A percentile compares a stretch with the other conserved stretches of the same genome.
Evolutionary conservation across 2,888 invertebrate genomes (phyloP).

Genomic region (Oscheius sp.): DNA sequence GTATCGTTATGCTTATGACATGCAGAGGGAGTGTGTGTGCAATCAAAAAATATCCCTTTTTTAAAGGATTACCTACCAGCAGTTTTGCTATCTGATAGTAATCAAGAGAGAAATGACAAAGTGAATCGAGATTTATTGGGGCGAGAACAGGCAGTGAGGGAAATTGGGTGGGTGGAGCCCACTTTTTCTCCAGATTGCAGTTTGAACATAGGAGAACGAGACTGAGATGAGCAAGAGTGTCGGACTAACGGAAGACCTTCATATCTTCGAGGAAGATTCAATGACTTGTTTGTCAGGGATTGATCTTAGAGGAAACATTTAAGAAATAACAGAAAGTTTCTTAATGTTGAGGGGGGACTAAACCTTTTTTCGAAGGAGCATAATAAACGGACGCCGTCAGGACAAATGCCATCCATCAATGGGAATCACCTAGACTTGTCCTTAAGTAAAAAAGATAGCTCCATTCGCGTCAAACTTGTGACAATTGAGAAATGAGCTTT

Average conservation of each 20-base stretch:
- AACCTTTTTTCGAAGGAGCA: neutral
- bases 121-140: no score
- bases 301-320: no score
- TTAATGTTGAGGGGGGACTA: no score
- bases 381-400: neutral
- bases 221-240: conserved; percentile 7
- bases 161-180: conserved; percentile 19
- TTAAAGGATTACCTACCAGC: no score
- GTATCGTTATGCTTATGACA: no score
- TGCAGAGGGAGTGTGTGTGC: no score
- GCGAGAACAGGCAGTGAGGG: neutral
- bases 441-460: conserved; percentile 2
- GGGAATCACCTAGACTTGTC: conserved; percentile 24
- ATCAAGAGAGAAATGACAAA: no score
- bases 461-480: neutral
- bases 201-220: neutral
- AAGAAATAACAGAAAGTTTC: no score
- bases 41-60: no score
- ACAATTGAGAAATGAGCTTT: neutral
- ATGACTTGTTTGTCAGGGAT: neutral
- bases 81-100: no score
- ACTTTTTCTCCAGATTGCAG: conserved; percentile 7
- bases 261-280: neutral
- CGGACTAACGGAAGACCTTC: neutral
- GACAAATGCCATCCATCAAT: conserved; percentile 18